Base-by-base conservation (phyloP, 2,797 vertebrate genomes). In the Microctenopoma steveboyesi region DNA sequence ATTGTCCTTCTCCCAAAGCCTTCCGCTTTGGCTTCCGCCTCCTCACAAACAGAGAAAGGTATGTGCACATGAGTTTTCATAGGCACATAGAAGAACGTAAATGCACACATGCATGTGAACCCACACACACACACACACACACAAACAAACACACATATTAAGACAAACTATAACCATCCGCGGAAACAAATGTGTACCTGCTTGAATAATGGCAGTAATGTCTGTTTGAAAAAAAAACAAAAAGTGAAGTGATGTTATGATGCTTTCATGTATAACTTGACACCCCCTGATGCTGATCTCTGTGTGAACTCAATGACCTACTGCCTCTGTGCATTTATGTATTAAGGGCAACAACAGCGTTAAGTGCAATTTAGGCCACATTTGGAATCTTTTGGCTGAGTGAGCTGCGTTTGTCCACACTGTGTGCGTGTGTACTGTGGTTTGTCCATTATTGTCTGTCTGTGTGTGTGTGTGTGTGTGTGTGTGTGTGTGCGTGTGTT, bases 1-100 rank as follows among this genome's bases (percentile, higher is more conserved):
- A 89, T 92, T 91, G 89, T 93, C 77, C 69, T 33, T 13, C 58
- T 67, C 7, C 82, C 60, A 74, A 76, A 86, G 68, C 79, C 74
- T 89, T 92, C 87, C 86, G 84, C 62, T 85, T 62, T 49, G 53
- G 51, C 67, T 39, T 30, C 68, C 50, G 58, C 56, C 35, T 14
- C 16, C 16, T 25, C 43, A 47, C 47, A 69, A 47, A 61, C n/a
- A 28, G 11, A 12, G 4, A 30, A 35, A 15, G 33, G 28, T 37
- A 13, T 14, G 54, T 64, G 42, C 64, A 67, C 15, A 30, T 50
- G 33, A 61, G 54, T 51, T 30, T 48, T 13, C 18, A 42, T 13
- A 60, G 4, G 33, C 28, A 22, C 49, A 45, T 3, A 14, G 30
- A 27, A 67, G n/a, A 58, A 42, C 68, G 64, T 58, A 22, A 12